Base-by-base conservation (phyloP, 2,888 invertebrate species). In the Gymnosoma rotundatum region DNA sequence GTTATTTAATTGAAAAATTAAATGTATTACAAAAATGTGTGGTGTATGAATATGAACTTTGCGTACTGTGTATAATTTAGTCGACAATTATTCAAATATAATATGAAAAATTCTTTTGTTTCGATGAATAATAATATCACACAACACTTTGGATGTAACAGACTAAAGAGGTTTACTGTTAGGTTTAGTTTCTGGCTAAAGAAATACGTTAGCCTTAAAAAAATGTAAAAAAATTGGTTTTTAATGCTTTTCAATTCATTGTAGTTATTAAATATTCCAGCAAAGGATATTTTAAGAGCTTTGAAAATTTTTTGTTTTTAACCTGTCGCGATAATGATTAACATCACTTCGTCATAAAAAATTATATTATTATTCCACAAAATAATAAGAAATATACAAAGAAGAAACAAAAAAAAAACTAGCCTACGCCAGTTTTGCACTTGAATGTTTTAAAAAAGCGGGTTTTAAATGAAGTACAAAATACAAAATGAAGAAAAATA, bases 291-390 rank as follows among this genome's bases (percentile, higher is more conserved):
- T 45, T n/a, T n/a, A n/a, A n/a, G n/a, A n/a, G n/a, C n/a, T n/a
- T n/a, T n/a, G n/a, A n/a, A 52, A 61, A n/a, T 25, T 12, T 61
- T 32, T 56, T 48, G 61, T 73, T 83, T 79, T 80, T 67, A 83
- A 80, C 66, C 76, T 80, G 74, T 69, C 76, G 72, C 67, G 38
- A 21, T 58, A 80, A 83, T 76, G 83, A 83, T 83, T 83, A 78
- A 83, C 83, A 83, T 76, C 50, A 36, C 76, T 72, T 73, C 76
- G 48, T 42, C 21, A 67, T 72, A 56, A 78, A 80, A 83, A 63
- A 76, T 32, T 76, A 25, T 25, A 76, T 32, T 76, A 76, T 54
- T 83, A 76, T 83, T 80, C 60, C 48, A 64, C 64, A 58, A 72
- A 56, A 32, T 32, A 45, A 45, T 36, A 76, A 73, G 12, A 54